Evolutionary conservation across 2,797 vertebrate species (phyloP).

Genomic region (Coccyzus lansbergi): DNA sequence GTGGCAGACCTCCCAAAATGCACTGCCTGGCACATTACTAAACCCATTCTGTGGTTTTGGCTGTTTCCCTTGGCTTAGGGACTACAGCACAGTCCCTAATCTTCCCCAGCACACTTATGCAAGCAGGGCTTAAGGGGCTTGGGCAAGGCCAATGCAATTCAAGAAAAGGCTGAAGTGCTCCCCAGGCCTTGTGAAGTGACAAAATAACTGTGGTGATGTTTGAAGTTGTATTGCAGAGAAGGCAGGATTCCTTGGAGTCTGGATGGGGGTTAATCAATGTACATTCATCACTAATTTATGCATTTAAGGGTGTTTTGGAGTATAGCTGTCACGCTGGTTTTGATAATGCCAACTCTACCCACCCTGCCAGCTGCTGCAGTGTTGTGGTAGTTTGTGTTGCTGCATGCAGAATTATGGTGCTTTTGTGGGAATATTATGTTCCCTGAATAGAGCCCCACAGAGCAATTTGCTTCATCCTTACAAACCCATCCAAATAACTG

Average conservation of each 20-base stretch:
- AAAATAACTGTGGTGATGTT: background rate
- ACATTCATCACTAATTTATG: slow-evolving; percentile 69
- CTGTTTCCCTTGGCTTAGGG: background rate
- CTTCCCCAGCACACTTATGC: background rate
- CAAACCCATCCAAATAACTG: slow-evolving; percentile 69
- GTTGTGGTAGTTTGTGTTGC: slow-evolving; percentile 61
- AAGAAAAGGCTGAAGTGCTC: background rate
- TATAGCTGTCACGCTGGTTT: slow-evolving; percentile 25
- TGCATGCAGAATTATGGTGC: slow-evolving; percentile 69
- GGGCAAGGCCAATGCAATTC: background rate
- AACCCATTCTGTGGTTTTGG: background rate
- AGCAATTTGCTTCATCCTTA: slow-evolving; percentile 70
- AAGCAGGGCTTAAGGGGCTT: background rate
- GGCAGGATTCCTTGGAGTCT: background rate
- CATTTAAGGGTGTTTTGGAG: slow-evolving; percentile 22
- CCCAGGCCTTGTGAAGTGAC: background rate
- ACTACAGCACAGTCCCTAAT: background rate
- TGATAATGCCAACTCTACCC: slow-evolving; percentile 34
- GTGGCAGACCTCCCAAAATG: background rate
- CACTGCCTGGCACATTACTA: background rate
- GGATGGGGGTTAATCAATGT: slow-evolving; percentile 55
- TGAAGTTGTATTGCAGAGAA: background rate
- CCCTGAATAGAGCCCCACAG: slow-evolving; percentile 69
- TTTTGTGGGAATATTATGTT: slow-evolving; percentile 72
- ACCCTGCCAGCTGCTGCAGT: slow-evolving; percentile 50